Evolutionary conservation across 2,797 vertebrate species (phyloP).

Genomic region (Heliangelus exortis): DNA sequence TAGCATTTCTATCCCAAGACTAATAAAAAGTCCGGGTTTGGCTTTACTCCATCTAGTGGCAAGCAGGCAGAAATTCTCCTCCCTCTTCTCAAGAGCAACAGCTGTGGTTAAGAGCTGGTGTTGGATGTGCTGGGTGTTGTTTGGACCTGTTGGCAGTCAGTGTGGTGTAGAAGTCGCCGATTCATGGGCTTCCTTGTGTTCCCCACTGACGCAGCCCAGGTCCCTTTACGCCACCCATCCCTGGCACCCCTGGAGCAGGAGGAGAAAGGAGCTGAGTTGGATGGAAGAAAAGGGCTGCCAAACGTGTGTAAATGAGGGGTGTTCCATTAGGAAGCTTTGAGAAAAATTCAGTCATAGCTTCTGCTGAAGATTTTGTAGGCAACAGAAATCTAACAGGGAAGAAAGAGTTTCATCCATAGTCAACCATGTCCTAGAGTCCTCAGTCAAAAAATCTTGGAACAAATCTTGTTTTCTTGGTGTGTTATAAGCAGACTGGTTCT

Average conservation of each 20-base stretch:
- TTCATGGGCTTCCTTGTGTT: neutral
- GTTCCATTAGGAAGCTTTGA: neutral
- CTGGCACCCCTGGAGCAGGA: neutral
- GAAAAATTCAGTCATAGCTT: neutral
- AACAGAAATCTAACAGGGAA: neutral
- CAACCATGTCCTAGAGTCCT: neutral
- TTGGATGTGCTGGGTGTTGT: neutral
- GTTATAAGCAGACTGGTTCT: neutral
- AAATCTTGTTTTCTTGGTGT: neutral
- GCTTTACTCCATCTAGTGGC: conserved; percentile 73
- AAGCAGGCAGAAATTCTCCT: conserved; percentile 6
- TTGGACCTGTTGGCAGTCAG: neutral
- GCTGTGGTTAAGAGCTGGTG: neutral
- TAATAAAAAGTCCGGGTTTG: conserved; percentile 33
- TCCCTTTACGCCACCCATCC: neutral
- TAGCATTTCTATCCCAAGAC: neutral
- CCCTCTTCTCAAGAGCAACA: neutral
- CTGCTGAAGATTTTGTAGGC: neutral
- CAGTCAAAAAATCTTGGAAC: neutral
- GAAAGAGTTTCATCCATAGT: neutral
- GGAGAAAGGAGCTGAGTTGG: rapidly evolving
- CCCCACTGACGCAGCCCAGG: neutral
- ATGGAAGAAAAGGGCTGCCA: neutral
- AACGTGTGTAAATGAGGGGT: neutral
- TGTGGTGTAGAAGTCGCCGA: neutral